Base-by-base conservation (phyloP, 2,797 vertebrate genomes). In the Tamandua tetradactyla region DNA sequence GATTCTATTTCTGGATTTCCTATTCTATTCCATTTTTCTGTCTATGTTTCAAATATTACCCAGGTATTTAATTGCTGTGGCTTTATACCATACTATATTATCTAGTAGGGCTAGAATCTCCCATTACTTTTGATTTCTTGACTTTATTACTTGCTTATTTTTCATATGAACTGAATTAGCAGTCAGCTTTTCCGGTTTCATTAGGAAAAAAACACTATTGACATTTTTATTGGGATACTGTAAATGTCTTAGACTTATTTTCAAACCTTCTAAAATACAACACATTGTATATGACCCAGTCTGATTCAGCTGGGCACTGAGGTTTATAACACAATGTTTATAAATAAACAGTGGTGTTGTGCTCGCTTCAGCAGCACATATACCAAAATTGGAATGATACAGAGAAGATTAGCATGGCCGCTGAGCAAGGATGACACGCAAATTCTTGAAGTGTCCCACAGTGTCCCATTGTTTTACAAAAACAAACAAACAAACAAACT, bases 81-180 rank as follows among this genome's bases (percentile, higher is more conserved):
- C 25, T 68, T 87, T 66, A 61, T 42, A 57, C 47, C 57, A 35
- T 30, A 64, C 35, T 57, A 30, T 74, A 3, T 61, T 91, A 47
- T 10, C 7, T 59, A 71, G n/a, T 35, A 71, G 62, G 72, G 47
- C n/a, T 68, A 84, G 9, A 88, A 80, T 35, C 32, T 61, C 25
- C 87, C 23, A 89, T 23, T 42, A 87, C 12, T 86, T 52, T 92
- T 89, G 18, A 87, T 87, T 91, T 94, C 40, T 64, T 59, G 22
- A 91, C 49, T 74, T 91, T 86, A 57, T 69, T 79, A 81, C 66
- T 69, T 81, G 62, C 18, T 55, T 69, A 68, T 75, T 83, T 83
- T 88, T 95, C 37, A 44, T 74, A 52, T 79, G 32, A 96, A 87
- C n/a, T 74, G 92, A 82, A 59, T 59, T 89, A 82, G 49, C 59